Base-by-base conservation (phyloP, 2,113 vertebrate genomes). In the Notechis scutatus region DNA sequence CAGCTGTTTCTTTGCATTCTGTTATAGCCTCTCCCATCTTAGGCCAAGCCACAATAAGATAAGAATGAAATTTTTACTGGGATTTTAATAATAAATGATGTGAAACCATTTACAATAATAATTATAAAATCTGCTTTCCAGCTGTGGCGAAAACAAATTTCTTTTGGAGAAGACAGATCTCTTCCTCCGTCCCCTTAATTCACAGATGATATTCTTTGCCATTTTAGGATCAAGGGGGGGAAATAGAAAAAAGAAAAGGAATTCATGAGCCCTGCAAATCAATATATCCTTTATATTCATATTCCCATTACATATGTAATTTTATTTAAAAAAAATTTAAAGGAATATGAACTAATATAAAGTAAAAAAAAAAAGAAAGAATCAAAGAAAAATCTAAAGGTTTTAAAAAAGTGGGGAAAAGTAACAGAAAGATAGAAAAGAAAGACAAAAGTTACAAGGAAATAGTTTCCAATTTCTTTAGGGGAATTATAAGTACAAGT, bases 11-110 rank as follows among this genome's bases (percentile, higher is more conserved):
- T 90, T 57, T 90, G 47, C 2, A 92, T 89, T 88, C 85, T 64
- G 74, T 23, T 0, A 0, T 12, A 92, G 1, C 4, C 1, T 2
- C 50, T 69, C 26, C 45, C 18, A 20, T 8, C 21, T 94, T 18
- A 47, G 50, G 34, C 90, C 69, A 93, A 88, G 88, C 24, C 2
- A 34, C n/a, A 42, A 0, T 7, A 85, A 7, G 2, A 87, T 45
- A 94, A 15, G 20, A 90, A 39, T 81, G 69, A 90, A 59, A 34
- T 59, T 74, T 89, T 86, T 94, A 29, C 54, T 29, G 26, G 90
- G 57, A 10, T 10, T 18, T 92, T 90, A 47, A 85, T n/a, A 34
- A 92, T 5, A 57, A 91, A 90, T 14, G 91, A 56, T 34, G 54
- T 50, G 92, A 91, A 92, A 12, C 52, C 18, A 93, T 50, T 47